Conservation (phyloP, 2,797 vertebrate genomes). For the Spinus pinus region DNA sequence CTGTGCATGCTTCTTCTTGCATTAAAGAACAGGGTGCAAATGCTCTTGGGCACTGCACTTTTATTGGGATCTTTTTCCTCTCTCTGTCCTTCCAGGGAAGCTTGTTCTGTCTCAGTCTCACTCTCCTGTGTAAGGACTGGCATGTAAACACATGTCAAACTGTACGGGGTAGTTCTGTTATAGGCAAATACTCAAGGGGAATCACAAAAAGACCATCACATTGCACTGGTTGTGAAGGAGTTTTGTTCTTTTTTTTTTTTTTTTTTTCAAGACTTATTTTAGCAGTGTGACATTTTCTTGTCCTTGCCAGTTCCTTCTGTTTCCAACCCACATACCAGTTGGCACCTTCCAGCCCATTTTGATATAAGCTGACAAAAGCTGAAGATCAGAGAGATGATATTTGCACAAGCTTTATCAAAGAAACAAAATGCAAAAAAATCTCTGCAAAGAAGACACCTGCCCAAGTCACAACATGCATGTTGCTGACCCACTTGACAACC, state of each 20-base stretch:
- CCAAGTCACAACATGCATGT: rapidly evolving
- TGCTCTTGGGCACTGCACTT: not conserved
- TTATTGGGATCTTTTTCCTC: not conserved
- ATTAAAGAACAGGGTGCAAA: not conserved
- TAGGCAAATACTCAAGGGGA: not conserved
- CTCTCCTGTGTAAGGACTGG: not conserved
- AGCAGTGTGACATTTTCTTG: not conserved
- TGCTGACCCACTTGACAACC: rapidly evolving
- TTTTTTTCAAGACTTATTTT: not conserved
- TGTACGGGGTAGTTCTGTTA: not conserved
- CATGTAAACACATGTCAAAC: not conserved
- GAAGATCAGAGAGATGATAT: not conserved
- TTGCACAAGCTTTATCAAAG: not conserved
- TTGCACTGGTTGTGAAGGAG: not conserved
- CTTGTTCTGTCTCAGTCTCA: not conserved
- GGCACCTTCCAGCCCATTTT: not conserved
- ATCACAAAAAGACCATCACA: not conserved
- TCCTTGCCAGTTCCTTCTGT: not conserved
- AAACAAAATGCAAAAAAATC: not conserved
- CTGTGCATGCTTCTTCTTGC: not conserved
- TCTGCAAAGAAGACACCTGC: not conserved
- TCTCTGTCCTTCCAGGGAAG: not conserved
- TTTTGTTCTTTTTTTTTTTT: not conserved
- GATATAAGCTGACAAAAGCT: not conserved
- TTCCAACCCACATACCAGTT: not conserved